Evolutionary conservation across 2,888 invertebrate species (phyloP).

Genomic region (Halictus quadricinctus): DNA sequence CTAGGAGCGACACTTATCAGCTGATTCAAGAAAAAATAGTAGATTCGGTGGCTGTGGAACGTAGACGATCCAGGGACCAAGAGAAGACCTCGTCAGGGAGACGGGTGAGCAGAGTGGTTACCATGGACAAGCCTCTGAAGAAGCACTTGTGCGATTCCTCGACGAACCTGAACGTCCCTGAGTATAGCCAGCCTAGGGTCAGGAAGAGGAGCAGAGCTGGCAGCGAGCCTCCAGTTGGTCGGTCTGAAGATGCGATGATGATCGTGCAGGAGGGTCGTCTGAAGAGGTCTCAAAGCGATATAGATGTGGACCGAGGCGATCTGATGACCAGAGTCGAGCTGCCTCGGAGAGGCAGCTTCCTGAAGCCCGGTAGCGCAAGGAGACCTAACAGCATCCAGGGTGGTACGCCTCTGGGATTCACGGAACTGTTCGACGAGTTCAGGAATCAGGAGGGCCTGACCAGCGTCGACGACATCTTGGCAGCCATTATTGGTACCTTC

Average conservation of each 20-base stretch:
- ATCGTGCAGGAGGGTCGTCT: conserved; percentile 78
- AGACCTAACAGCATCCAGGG: conserved; percentile 86
- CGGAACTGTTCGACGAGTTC: conserved; percentile 93
- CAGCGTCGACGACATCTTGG: conserved; percentile 93
- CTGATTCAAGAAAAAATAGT: conserved; percentile 22
- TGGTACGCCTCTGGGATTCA: conserved; percentile 93
- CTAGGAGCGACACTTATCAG: conserved; percentile 32
- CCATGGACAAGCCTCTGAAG: conserved; percentile 74
- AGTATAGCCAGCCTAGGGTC: conserved; percentile 60
- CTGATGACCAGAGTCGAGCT: conserved; percentile 93
- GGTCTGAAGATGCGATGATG: conserved; percentile 69
- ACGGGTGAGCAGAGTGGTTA: conserved; percentile 70
- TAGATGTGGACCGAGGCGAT: conserved; percentile 88
- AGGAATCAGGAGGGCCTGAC: conserved; percentile 94
- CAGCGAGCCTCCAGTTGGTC: conserved; percentile 78
- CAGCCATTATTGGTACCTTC: conserved; percentile 88
- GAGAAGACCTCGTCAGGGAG: conserved; percentile 54
- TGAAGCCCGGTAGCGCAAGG: conserved; percentile 91
- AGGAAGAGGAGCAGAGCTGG: conserved; percentile 79
- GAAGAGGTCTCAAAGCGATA: conserved; percentile 82
- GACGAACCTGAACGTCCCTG: conserved; percentile 33
- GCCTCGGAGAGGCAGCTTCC: conserved; percentile 92
- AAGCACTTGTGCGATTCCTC: conserved; percentile 50
- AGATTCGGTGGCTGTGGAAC: conserved; percentile 20
- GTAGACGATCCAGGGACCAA: conserved; percentile 49